Evolutionary conservation across 1,140 invertebrate genomes (phyloP), one percentile per base, ranked within the genome.

Genomic region (Episyrphus balteatus): DNA sequence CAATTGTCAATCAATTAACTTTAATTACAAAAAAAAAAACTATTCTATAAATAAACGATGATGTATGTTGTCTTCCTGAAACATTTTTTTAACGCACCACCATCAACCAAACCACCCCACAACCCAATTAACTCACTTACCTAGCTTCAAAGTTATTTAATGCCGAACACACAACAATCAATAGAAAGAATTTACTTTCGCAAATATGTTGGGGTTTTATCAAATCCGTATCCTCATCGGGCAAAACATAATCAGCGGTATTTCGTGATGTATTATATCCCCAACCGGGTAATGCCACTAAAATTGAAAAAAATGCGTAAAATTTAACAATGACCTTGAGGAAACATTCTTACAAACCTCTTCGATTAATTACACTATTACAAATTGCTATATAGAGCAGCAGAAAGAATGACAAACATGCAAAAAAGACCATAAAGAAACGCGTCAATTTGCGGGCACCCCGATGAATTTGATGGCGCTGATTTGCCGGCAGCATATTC

Each of bases 141-240:
- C 65, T 70, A 38, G 75, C 72, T 30, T 79, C 73, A 48, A 82
- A 75, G 69, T 89, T 82, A 1, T 59, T 56, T 1, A 84, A 77
- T 9, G 81, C 75, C 0, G 86, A 87, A 58, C 79, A 84, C 1
- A 89, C 78, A 14, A 87, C 73, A 45, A 90, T 79, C 7, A 88
- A 66, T 15, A 89, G 64, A 57, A 83, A 81, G 8, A 57, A 59
- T 41, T 58, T 70, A 62, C 56, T 66, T 9, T 54, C 56, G 68
- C 82, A 88, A 37, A 81, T 68, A 42, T 73, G 60, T 37, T 61
- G 71, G 8, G 80, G 81, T 55, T 75, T 74, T 54, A 86, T 74
- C 40, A 84, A 66, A 18, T 77, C 71, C 10, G 84, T 86, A 9
- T 78, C 71, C 56, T 82, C 83, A 45, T 80, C 75, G 1, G 81